A percentile compares a stretch with the other conserved stretches of the same genome.
Conservation (phyloP, 2,797 vertebrate species). For the Nyctibius grandis region DNA sequence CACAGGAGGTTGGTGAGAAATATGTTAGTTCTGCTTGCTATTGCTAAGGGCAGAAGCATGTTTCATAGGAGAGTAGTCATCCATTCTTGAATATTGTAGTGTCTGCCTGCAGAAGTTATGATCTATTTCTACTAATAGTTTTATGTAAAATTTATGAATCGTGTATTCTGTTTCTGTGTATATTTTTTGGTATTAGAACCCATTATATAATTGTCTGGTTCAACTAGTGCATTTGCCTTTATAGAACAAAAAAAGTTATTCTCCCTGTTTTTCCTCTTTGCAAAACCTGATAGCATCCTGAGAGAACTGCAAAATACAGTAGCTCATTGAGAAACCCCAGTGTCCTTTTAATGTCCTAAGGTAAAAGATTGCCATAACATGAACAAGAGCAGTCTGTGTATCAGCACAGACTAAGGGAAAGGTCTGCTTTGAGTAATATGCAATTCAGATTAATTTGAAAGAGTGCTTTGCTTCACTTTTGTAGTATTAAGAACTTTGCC, state of each 20-base stretch:
- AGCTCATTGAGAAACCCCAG: background rate
- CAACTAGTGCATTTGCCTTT: background rate
- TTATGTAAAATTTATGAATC: background rate
- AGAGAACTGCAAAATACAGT: background rate
- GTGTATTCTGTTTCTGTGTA: fast-evolving
- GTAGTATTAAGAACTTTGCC: conserved; percentile 31
- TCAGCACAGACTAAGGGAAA: background rate
- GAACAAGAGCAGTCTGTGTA: background rate
- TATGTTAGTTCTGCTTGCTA: background rate
- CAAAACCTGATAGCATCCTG: background rate
- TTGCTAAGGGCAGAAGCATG: background rate
- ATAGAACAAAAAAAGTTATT: background rate
- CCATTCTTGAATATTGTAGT: background rate
- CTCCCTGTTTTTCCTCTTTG: background rate
- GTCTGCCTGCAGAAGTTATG: background rate
- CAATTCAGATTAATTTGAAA: conserved; percentile 45
- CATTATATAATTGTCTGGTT: background rate
- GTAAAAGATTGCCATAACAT: background rate
- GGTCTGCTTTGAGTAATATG: conserved; percentile 11
- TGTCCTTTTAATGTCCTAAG: background rate
- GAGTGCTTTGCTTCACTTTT: conserved; percentile 1
- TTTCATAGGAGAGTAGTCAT: background rate
- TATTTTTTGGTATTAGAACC: background rate
- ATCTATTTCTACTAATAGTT: background rate
- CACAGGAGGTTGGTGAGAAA: conserved; percentile 77